Percentiles rank a stretch among this genome's conserved stretches.
These are phyloP conservation scores for Trematocara variabile DNA, from an alignment of 2,113 vertebrate species.

Conservation along the genomic window DNA sequence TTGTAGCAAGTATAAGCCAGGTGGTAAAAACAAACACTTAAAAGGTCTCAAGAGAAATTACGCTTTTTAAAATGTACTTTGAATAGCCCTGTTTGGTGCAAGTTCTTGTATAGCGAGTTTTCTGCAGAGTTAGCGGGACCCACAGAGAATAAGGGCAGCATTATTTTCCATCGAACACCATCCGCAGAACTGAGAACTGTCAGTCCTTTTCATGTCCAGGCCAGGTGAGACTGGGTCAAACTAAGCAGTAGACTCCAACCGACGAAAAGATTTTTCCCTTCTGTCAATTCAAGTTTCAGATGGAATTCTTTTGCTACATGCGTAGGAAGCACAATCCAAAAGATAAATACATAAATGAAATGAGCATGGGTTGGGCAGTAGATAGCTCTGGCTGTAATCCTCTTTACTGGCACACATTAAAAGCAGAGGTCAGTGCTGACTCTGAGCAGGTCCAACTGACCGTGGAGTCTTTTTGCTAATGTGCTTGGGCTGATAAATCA, in stretches of 20 bases:
- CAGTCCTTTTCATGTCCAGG: not conserved
- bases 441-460: not conserved
- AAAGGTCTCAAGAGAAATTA: not conserved
- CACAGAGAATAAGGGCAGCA: not conserved
- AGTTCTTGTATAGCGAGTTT: not conserved
- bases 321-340: not conserved
- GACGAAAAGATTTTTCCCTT: not conserved
- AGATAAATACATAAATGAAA: not conserved
- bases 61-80: not conserved
- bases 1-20: not conserved
- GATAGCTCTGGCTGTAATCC: not conserved
- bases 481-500: not conserved
- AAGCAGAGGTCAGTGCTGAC: not conserved
- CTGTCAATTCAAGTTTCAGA: not conserved
- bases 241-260: not conserved
- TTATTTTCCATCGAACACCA: not conserved
- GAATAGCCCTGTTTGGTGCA: not conserved
- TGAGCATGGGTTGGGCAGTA: accelerated
- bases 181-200: not conserved
- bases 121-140: not conserved
- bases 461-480: not conserved
- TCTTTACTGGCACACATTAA: too few species aligned
- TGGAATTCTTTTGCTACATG: not conserved
- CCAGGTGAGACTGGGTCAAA: not conserved
- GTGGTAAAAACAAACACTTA: not conserved